Base-by-base conservation (phyloP, 2,888 invertebrate genomes). In the Dusona sp. region DNA sequence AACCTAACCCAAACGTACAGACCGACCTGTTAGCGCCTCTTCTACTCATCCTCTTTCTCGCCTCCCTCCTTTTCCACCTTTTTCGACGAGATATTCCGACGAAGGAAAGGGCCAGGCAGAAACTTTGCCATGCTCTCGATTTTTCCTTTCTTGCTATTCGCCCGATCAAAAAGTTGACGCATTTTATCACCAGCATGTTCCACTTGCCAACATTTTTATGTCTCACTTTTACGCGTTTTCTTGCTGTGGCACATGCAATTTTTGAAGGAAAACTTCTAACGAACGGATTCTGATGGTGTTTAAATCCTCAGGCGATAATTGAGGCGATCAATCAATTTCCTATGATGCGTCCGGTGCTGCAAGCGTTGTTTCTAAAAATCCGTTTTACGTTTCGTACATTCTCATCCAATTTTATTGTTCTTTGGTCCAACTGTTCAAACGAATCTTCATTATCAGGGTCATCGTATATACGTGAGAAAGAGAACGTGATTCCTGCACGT, bases 11-110 rank as follows among this genome's bases (percentile, higher is more conserved):
- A 9, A 68, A 78, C 68, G 25, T 67, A 54, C 61, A 25, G 75
- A 65, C 73, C 78, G 85, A 85, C 81, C 79, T 79, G 70, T 81
- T 86, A 86, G 80, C 86, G 84, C 87, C 86, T 86, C 79, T 88
- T 87, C 84, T 81, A 77, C 86, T 85, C 86, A 68, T 64, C 70
- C 73, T 78, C 57, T 72, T 86, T 51, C 33, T 16, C 13, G 16
- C 16, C n/a, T 36, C n/a, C 11, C 22, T 19, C 7, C 38, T 45
- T 38, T 48, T 67, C 25, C 36, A 22, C 42, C 65, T 36, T 74
- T 22, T 2, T 8, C 38, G 29, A 19, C 45, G 48, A 45, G 29
- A 54, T 73, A 73, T 73, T 54, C 57, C 73, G 57, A 36, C 8
- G 48, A 16, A 38, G 11, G 25, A 25, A 72, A 70, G 45, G 57